phyloP scores from a whole-genome alignment of 2,888 invertebrate genomes.

The Vesta saturnalis region DNA sequence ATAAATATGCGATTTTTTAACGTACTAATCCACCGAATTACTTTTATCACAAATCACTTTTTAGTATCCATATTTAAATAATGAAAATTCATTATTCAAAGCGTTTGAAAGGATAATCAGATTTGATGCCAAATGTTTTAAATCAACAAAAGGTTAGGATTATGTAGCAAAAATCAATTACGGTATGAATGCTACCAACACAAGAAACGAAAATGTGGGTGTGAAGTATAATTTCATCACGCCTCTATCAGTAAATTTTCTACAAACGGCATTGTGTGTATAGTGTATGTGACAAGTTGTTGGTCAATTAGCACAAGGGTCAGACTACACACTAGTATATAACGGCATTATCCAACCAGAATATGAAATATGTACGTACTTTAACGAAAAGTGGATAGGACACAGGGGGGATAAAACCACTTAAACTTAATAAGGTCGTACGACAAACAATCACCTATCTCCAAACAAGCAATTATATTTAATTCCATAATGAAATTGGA shows the following conservation, averaged over 20 bases:
- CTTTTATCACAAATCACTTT: too few species aligned
- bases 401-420: constrained; percentile 22
- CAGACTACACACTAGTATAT: constrained; percentile 21
- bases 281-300: constrained; percentile 27
- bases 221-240: too few species aligned
- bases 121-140: too few species aligned
- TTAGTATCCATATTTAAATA: too few species aligned
- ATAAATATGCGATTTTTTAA: too few species aligned
- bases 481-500: background rate
- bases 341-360: constrained; percentile 23
- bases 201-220: too few species aligned
- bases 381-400: constrained; percentile 23
- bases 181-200: too few species aligned
- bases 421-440: constrained; percentile 18
- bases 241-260: constrained; percentile 18
- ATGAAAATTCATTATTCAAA: too few species aligned
- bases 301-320: constrained; percentile 28
- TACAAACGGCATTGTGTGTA: constrained; percentile 11
- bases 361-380: constrained; percentile 26
- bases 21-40: too few species aligned
- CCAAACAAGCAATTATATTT: background rate
- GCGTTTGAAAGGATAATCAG: too few species aligned
- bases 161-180: too few species aligned
- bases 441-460: background rate
- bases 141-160: too few species aligned